Evolutionary conservation across 1,140 invertebrate genomes (phyloP), one percentile per base, ranked within the genome.

Genomic region (Drosophila nasuta): DNA sequence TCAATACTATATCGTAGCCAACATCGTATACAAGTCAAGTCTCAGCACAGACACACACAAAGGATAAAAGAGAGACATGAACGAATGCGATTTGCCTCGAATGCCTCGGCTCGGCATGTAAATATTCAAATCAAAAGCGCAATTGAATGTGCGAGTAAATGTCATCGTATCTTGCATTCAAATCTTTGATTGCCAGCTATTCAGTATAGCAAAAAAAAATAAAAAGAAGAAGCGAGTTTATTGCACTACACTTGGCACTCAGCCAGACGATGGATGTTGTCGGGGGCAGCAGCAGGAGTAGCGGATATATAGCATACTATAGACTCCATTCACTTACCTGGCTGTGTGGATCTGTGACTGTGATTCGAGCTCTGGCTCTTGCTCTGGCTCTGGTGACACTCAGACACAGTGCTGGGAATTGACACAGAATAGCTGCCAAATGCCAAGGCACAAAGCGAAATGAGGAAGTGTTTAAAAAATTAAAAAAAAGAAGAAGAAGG

Each of bases 181-280:
- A 81, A 91, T 91, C 87, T 91, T 91, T 91, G 87, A 91, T 91
- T 91, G 87, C 87, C 82, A 91, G 75, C 80, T 83, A 91, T 90
- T 91, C 87, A 88, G 73, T 58, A 87, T 49, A 68, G 15, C n/a
- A 52, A 17, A 41, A 17, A 38, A 35, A n/a, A 17, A 10, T 79
- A 74, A 63, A 87, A 25, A 52, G 52, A 11, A 41, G 56, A 66
- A 78, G 75, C 70, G 79, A 76, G 85, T 88, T 88, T 88, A 88
- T 88, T 88, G 85, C 85, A 88, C 85, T 89, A 89, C 83, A 89
- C 85, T 89, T 88, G 81, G 85, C 85, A 88, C 71, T 78, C 80
- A 77, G 83, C 83, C 85, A 88, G 57, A 51, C 13, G 28, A 56
- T 5, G 28, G n/a, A 7, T 15, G 15, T 46, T 17, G 38, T 6